These are phyloP conservation scores for Thryonomys swinderianus DNA, from an alignment of 2,113 vertebrate species.

Conservation along the genomic window DNA sequence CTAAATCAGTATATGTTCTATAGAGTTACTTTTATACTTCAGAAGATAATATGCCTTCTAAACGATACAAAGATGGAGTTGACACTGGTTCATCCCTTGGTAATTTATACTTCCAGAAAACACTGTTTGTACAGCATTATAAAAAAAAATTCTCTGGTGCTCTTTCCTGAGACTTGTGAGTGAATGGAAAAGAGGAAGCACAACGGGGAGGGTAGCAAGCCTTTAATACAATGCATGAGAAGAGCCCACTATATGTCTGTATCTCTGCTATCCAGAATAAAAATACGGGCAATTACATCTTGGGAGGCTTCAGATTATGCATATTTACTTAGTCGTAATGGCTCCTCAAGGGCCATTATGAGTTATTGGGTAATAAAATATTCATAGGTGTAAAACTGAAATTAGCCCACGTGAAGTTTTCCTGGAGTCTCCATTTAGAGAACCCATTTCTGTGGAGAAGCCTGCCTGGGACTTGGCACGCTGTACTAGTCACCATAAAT, in stretches of 20 bases:
- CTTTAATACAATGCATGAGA: constrained; percentile 46
- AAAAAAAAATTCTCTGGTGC: neutral
- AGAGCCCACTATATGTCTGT: neutral
- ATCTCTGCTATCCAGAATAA: constrained; percentile 53
- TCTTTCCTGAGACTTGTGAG: constrained; percentile 26
- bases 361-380: constrained; percentile 66
- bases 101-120: neutral
- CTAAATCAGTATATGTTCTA: neutral
- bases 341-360: constrained; percentile 52
- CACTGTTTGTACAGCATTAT: neutral
- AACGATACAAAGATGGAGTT: neutral
- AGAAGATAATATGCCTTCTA: neutral
- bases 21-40: constrained; percentile 2
- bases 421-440: constrained; percentile 60
- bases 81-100: neutral
- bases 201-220: neutral
- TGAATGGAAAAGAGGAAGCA: constrained; percentile 10
- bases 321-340: constrained; percentile 64
- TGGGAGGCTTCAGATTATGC: neutral
- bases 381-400: constrained; percentile 70
- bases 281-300: constrained; percentile 47
- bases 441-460: constrained; percentile 71
- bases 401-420: constrained; percentile 77
- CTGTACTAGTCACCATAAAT: constrained; percentile 79
- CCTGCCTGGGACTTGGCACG: constrained; percentile 65